A percentile compares a stretch with the other conserved stretches of the same genome.
phyloP scores from a whole-genome alignment of 1,140 invertebrate species.

The Cotesia glomerata region DNA sequence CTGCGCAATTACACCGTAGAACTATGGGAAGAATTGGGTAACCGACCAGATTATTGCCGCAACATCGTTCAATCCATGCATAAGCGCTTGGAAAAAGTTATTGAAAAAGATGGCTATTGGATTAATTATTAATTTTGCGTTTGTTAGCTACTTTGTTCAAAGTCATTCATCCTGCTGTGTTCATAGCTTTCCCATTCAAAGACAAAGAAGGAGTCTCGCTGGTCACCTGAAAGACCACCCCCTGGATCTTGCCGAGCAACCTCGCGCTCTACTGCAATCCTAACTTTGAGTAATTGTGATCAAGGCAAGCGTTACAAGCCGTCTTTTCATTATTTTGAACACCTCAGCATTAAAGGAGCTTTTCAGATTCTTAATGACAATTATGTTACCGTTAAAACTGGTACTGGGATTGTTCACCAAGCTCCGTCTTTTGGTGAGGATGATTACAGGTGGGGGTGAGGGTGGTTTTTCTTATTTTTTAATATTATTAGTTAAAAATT shows the following conservation, averaged over 20 bases:
- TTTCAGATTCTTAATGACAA: constrained; percentile 86
- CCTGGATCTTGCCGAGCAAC: constrained; percentile 99
- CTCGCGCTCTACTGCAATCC: constrained; percentile 94
- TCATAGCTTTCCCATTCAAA: too few relatives aligned
- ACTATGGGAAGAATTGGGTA: too few relatives aligned
- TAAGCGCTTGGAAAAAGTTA: background rate
- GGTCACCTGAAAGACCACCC: constrained; percentile 96
- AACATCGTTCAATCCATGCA: too few relatives aligned
- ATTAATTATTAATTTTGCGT: too few relatives aligned
- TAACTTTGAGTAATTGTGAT: constrained; percentile 83
- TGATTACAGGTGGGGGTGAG: constrained; percentile 77
- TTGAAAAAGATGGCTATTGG: constrained; percentile 1
- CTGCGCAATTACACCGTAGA: too few relatives aligned
- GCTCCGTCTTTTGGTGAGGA: constrained; percentile 99
- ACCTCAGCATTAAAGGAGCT: constrained; percentile 71
- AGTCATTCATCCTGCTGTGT: too few relatives aligned
- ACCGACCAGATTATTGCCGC: too few relatives aligned
- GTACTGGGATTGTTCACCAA: constrained; percentile 98
- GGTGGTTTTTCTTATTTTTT: too few relatives aligned
- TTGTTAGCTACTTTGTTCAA: too few relatives aligned
- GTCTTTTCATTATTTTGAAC: constrained; percentile 87
- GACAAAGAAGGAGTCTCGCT: too few relatives aligned
- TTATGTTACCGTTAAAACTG: constrained; percentile 96
- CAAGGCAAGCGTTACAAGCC: constrained; percentile 90
- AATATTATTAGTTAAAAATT: too few relatives aligned